These are phyloP conservation scores for Smutsia temminckii DNA, from an alignment of 2,797 vertebrate species.

Conservation along the genomic window DNA sequence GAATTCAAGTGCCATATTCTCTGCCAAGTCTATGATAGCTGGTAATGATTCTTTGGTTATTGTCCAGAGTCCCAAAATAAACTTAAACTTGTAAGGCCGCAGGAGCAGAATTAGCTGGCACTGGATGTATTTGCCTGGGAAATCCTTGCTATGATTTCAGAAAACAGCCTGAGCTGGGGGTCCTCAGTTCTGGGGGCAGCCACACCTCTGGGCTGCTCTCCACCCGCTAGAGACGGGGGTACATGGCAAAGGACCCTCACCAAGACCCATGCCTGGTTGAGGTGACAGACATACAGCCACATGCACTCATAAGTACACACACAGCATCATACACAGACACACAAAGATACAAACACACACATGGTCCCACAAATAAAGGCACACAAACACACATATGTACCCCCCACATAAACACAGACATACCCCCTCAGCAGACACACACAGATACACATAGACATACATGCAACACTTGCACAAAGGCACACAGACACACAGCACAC, in stretches of 20 bases:
- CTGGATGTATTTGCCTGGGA: not conserved
- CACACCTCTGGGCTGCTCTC: not conserved
- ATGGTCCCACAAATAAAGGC: not conserved
- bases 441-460: not conserved
- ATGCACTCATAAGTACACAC: too few relatives aligned
- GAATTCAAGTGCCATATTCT: not conserved
- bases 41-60: not conserved
- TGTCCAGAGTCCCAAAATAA: conserved; percentile 28
- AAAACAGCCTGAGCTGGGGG: not conserved
- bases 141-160: not conserved
- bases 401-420: too few relatives aligned
- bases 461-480: too few relatives aligned
- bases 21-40: not conserved
- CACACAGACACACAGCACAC: not conserved
- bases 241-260: not conserved
- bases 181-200: not conserved
- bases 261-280: not conserved
- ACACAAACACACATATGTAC: not conserved
- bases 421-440: not conserved
- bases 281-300: not conserved
- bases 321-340: too few relatives aligned
- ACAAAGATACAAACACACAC: not conserved
- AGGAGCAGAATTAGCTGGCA: not conserved
- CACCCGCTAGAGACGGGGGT: too few relatives aligned
- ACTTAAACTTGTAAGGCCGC: not conserved